Base-by-base conservation (phyloP, 2,797 vertebrate species). In the Anniella stebbinsi region DNA sequence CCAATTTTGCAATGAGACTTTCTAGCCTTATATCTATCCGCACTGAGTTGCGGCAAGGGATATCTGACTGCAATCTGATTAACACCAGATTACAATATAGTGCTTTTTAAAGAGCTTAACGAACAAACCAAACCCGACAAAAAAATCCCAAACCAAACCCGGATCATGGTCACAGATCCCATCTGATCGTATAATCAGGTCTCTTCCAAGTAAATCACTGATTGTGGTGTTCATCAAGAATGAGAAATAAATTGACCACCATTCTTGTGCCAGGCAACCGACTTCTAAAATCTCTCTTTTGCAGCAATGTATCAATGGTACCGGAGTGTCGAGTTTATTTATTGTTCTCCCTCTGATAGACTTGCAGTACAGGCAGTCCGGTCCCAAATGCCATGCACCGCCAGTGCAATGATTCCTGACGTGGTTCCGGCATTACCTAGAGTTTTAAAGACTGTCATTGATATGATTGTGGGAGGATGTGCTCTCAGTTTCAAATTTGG, bases 41-140 rank as follows among this genome's bases (percentile, higher is more conserved):
- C 92, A 63, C 83, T 6, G 72, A 88, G 63, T 93, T 72, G 0
- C 1, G 0, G 0, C 83, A 88, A 17, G 88, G 87, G 54, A 81
- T 41, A 84, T 94, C 87, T 23, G 92, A 90, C 78, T 54, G 84
- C 93, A 92, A 96, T 92, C 93, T 95, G 96, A 97, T 96, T 95
- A 96, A 94, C 95, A 89, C 92, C 69, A 89, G 95, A 94, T 96
- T 96, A 95, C 82, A 93, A 91, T 15, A 73, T 9, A 63, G 93
- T 0, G 73, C 78, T 90, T 85, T 92, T 91, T 87, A 4, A 89
- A 90, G 88, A 92, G 93, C 87, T 93, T 95, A 87, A 85, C 76
- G 87, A 60, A 33, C 45, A 41, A 12, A 67, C 60, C 36, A 11
- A 63, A 33, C 51, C 72, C 78, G 21, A 38, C 45, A 73, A 73